A percentile compares a stretch with the other conserved stretches of the same genome.
phyloP scores from a whole-genome alignment of 1,140 invertebrate species.

The Zophobas atratus region DNA sequence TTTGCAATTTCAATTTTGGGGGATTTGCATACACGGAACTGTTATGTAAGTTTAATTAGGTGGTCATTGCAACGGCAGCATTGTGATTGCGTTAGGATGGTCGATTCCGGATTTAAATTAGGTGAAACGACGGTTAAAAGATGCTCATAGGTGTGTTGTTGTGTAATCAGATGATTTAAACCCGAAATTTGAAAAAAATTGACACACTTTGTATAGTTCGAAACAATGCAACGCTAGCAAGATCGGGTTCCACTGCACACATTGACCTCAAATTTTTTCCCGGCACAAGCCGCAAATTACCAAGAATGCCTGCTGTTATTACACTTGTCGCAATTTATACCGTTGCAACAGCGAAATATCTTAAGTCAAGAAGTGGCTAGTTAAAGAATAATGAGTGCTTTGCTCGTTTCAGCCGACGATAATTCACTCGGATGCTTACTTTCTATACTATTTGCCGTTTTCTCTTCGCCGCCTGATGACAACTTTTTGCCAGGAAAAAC shows the following conservation, averaged over 20 bases:
- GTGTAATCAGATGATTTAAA: no score
- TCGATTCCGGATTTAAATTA: no score
- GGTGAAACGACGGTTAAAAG: no score
- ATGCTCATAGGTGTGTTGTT: no score
- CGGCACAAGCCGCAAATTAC: no score
- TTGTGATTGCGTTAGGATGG: neutral
- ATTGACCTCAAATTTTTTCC: no score
- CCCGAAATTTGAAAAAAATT: no score
- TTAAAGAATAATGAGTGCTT: neutral
- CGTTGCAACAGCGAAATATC: neutral
- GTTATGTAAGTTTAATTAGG: conserved; percentile 18
- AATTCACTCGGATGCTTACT: neutral
- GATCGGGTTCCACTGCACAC: no score
- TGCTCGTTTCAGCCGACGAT: neutral
- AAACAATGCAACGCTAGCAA: no score
- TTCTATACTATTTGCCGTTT: neutral
- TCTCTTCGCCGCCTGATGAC: neutral
- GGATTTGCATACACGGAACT: conserved; percentile 17
- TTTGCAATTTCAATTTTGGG: conserved; percentile 16
- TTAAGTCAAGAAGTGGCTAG: neutral
- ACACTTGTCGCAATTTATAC: neutral
- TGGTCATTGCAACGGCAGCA: conserved; percentile 21
- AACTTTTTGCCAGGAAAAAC: neutral
- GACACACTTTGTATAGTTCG: no score
- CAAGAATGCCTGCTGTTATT: no score